Conservation (phyloP, 2,888 invertebrate species). For the Chouioia cunea region DNA sequence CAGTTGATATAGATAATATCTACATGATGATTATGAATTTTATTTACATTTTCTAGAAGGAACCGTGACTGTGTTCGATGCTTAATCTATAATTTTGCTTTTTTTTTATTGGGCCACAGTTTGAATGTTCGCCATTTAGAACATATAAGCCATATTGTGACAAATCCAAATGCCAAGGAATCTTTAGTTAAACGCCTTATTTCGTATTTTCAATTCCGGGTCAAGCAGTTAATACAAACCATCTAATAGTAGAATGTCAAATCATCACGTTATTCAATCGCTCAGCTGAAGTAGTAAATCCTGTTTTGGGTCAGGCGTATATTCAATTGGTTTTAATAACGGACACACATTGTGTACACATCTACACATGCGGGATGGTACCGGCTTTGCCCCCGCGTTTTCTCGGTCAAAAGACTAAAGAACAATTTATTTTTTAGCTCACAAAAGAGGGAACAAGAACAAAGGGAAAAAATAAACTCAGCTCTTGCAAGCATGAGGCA, state of each 20-base stretch:
- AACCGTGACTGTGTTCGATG: no score
- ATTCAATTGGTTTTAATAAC: constrained; percentile 13
- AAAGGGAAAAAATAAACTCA: constrained; percentile 23
- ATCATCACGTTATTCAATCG: constrained; percentile 2
- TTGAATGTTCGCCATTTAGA: no score
- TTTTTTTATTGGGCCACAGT: no score
- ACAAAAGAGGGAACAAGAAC: constrained; percentile 22
- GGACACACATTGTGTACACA: not conserved
- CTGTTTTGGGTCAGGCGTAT: constrained; percentile 16
- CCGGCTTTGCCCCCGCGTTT: constrained; percentile 17
- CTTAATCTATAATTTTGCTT: no score
- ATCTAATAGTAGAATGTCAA: not conserved
- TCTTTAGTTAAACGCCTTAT: no score
- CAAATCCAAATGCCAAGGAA: no score
- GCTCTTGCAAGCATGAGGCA: not conserved
- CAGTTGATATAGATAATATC: no score
- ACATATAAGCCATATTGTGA: no score
- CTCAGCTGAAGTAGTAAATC: constrained; percentile 20
- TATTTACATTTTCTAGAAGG: no score
- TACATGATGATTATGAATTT: no score
- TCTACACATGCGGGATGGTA: not conserved
- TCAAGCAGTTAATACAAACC: no score
- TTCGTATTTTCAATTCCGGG: no score
- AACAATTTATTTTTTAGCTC: constrained; percentile 33
- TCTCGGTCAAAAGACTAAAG: constrained; percentile 30